Base-by-base conservation (phyloP, 2,888 invertebrate genomes). In the Metellina segmentata region DNA sequence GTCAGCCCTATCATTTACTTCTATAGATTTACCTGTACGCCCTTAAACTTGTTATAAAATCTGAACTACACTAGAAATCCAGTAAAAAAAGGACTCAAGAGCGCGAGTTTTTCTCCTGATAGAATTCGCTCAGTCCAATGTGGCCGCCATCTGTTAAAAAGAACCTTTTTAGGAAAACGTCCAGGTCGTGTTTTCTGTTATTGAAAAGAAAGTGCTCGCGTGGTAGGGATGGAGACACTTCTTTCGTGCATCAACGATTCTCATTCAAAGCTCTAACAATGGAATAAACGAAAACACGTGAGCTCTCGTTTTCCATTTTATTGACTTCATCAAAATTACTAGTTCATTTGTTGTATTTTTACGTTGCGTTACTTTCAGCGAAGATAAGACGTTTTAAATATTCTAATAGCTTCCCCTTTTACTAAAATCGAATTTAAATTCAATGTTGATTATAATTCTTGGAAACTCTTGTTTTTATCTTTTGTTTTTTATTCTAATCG, bases 291-390 rank as follows among this genome's bases (percentile, higher is more conserved):
- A 70, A n/a, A 48, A 16, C 34, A 70, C 19, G 13, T 52, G 72
- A 20, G 48, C 61, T 6, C n/a, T 74, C 34, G 48, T 61, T 85
- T 85, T 61, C 48, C 48, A 48, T 75, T 70, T 72, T 74, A 48
- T 20, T 75, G 75, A 75, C 48, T 75, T 70, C n/a, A n/a, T n/a
- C 51, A 72, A 20, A 51, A 34, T 75, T 75, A 61, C 11, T 34
- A 61, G 79, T 79, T 79, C 61, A 53, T 79, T 79, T 79, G 20
- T 61, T 61, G 61, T 34, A 53, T 51, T 79, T 79, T 61, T 61
- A 61, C 13, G 13, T 61, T 34, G 34, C 34, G 1, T 34, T 34
- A 34, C 34, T 34, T 34, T 34, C 34, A 34, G 34, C 34, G 4
- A 2, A 34, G 34, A 34, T 2, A 34, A 34, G 34, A 34, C 34